Evolutionary conservation across 2,888 invertebrate species (phyloP).

Genomic region (Rosalia funebris): DNA sequence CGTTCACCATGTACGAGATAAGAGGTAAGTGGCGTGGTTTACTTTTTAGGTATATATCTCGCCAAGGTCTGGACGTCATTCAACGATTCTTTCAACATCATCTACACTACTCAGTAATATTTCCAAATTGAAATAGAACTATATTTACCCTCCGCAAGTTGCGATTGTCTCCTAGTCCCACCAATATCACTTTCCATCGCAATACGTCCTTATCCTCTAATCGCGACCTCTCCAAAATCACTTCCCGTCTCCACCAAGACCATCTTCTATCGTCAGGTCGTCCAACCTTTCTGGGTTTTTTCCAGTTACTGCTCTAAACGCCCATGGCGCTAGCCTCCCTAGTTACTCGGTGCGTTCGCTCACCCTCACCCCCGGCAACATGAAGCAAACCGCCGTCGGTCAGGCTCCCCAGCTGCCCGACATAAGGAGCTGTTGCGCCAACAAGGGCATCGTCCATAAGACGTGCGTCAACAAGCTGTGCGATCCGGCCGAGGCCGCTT

Average conservation of each 20-base stretch:
- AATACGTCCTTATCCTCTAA: too few relatives aligned
- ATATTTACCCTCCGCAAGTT: too few relatives aligned
- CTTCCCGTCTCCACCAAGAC: too few relatives aligned
- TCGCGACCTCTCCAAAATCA: too few relatives aligned
- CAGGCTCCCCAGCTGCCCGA: constrained; percentile 79
- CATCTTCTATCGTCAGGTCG: too few relatives aligned
- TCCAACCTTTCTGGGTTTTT: too few relatives aligned
- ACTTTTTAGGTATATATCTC: too few relatives aligned
- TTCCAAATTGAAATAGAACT: too few relatives aligned
- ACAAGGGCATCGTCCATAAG: constrained; percentile 76
- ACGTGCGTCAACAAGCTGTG: constrained; percentile 83
- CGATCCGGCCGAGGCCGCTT: constrained; percentile 71
- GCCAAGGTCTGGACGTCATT: background rate
- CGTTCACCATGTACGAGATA: constrained; percentile 87
- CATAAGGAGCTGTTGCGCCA: constrained; percentile 75
- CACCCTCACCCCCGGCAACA: constrained; percentile 74
- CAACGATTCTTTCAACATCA: background rate
- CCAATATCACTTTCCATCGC: too few relatives aligned
- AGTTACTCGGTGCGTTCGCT: constrained; percentile 77
- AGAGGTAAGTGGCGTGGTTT: too few relatives aligned
- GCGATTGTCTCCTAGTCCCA: too few relatives aligned
- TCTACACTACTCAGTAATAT: too few relatives aligned
- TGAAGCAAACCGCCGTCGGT: constrained; percentile 68
- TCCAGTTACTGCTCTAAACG: constrained; percentile 76
- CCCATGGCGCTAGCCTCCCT: constrained; percentile 81